These are phyloP conservation scores for Thamnaconus septentrionalis DNA, from an alignment of 2,113 vertebrate species.

Conservation along the genomic window DNA sequence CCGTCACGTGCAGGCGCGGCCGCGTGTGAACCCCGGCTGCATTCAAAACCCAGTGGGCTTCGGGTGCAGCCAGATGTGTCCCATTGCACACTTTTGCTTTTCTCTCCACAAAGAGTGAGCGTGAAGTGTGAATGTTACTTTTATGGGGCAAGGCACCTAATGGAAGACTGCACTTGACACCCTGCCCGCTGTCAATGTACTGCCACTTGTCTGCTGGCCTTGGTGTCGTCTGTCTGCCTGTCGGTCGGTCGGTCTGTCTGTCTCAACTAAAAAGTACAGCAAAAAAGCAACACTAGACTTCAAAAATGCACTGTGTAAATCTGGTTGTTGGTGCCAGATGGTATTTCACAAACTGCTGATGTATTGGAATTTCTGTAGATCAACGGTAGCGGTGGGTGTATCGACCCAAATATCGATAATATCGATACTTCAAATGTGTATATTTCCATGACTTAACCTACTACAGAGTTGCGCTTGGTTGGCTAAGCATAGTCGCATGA, in stretches of 20 bases:
- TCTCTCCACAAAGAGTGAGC: constrained; percentile 1
- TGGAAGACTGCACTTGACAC: constrained; percentile 12
- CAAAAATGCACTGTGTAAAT: too few species aligned
- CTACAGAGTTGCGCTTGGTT: too few species aligned
- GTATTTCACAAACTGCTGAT: too few species aligned
- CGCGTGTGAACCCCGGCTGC: too few species aligned
- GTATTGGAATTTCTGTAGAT: too few species aligned
- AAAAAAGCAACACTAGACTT: background rate
- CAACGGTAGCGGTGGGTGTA: too few species aligned
- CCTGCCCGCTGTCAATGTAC: background rate
- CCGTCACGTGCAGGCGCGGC: too few species aligned
- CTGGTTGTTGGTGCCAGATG: too few species aligned
- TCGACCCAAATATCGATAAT: too few species aligned
- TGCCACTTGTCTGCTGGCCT: background rate
- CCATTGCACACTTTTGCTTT: constrained; percentile 11
- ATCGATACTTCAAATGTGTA: too few species aligned
- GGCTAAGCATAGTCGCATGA: too few species aligned
- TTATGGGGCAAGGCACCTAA: constrained; percentile 16
- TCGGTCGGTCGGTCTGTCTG: background rate
- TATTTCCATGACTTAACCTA: too few species aligned
- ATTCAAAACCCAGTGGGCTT: background rate
- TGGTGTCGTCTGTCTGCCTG: background rate
- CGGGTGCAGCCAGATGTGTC: constrained; percentile 1
- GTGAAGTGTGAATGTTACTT: constrained; percentile 25
- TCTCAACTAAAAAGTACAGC: background rate